Percentiles rank a stretch among this genome's conserved stretches.
Evolutionary conservation across 2,797 vertebrate genomes (phyloP).

Genomic region (Allobates femoralis): DNA sequence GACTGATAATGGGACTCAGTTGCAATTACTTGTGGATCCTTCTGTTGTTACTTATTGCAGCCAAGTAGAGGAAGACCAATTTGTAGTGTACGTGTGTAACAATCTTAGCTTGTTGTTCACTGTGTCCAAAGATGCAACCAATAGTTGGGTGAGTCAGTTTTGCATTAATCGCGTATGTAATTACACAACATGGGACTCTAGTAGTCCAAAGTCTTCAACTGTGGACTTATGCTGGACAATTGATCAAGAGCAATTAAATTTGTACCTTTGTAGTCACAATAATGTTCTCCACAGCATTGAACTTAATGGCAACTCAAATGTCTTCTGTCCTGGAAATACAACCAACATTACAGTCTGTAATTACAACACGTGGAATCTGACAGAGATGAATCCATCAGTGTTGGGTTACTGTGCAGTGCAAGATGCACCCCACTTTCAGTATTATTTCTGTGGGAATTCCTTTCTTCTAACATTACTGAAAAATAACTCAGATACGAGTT

Average conservation of each 20-base stretch:
- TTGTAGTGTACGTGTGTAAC: conserved; percentile 31
- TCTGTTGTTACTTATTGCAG: conserved; percentile 22
- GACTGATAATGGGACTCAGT: background rate
- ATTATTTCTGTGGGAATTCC: conserved; percentile 33
- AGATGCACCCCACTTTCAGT: conserved; percentile 3
- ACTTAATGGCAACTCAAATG: background rate
- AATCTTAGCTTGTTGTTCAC: conserved; percentile 18
- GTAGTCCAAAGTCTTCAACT: background rate
- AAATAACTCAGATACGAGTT: background rate
- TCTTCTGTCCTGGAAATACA: conserved; percentile 14
- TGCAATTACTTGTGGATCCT: background rate
- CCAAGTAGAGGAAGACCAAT: conserved; percentile 40
- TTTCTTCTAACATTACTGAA: background rate
- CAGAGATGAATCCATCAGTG: background rate
- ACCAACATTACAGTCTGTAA: conserved; percentile 4
- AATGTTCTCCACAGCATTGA: conserved; percentile 13
- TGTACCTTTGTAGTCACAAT: conserved; percentile 33
- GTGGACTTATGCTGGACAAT: conserved; percentile 42
- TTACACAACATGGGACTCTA: conserved; percentile 17
- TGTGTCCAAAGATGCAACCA: conserved; percentile 11
- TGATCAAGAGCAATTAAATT: conserved; percentile 29
- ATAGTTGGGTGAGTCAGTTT: conserved; percentile 44
- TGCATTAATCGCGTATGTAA: conserved; percentile 46
- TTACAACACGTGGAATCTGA: conserved; percentile 3
- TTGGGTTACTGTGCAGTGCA: conserved; percentile 31